These are phyloP conservation scores for Metallyticus violacea DNA, from an alignment of 2,888 invertebrate genomes.

Conservation along the genomic window DNA sequence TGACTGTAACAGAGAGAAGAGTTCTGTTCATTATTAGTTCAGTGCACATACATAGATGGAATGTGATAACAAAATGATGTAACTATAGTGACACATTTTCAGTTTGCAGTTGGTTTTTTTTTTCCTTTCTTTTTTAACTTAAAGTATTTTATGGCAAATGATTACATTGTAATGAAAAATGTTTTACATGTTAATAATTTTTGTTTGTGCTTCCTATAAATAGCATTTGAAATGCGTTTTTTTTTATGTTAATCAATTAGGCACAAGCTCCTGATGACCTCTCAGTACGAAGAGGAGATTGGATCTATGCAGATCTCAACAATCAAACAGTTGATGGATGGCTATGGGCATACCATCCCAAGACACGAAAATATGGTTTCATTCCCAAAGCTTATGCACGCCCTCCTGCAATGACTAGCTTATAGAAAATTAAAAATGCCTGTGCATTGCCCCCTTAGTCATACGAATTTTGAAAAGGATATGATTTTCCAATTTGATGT, in stretches of 20 bases:
- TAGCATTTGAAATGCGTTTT: not conserved
- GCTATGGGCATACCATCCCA: constrained; percentile 94
- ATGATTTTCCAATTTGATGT: too few species aligned
- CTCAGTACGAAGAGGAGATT: constrained; percentile 86
- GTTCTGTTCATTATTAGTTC: too few species aligned
- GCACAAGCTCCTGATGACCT: constrained; percentile 92
- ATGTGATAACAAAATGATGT: too few species aligned
- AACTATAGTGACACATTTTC: too few species aligned
- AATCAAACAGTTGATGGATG: constrained; percentile 94
- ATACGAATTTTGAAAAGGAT: not conserved
- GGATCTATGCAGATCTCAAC: constrained; percentile 91
- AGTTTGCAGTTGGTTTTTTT: too few species aligned
- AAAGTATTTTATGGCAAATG: too few species aligned
- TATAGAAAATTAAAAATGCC: constrained; percentile 47
- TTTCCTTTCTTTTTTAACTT: too few species aligned
- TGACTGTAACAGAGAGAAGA: too few species aligned
- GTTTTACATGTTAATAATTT: too few species aligned
- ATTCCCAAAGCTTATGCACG: constrained; percentile 93
- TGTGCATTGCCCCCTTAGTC: not conserved
- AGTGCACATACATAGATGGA: too few species aligned
- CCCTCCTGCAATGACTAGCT: constrained; percentile 87
- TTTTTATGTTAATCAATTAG: constrained; percentile 44
- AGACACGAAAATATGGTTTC: constrained; percentile 88
- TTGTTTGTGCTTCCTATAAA: too few species aligned
- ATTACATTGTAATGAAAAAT: too few species aligned